A percentile compares a stretch with the other conserved stretches of the same genome.
These are phyloP conservation scores for Trichomalopsis sarcophagae DNA, from an alignment of 1,140 invertebrate species.

Conservation along the genomic window DNA sequence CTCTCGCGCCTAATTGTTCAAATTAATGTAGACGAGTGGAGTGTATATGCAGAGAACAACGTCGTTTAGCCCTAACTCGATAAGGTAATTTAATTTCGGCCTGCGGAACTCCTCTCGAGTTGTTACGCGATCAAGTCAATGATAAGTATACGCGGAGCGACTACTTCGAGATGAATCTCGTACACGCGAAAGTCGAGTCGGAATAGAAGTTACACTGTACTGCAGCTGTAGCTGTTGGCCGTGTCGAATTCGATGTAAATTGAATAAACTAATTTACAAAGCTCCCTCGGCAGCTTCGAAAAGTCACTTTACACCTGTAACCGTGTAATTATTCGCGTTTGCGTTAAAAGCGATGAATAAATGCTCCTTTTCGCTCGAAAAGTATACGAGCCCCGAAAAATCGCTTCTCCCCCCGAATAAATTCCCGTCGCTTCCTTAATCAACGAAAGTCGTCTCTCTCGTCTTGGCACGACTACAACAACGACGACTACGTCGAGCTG, in stretches of 20 bases:
- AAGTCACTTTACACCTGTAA: no score
- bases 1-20: slow-evolving; percentile 1
- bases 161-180: slow-evolving; percentile 26
- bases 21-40: slow-evolving; percentile 34
- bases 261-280: no score
- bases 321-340: no score
- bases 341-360: not conserved
- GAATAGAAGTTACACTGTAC: no score
- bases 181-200: not conserved
- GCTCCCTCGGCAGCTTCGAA: no score
- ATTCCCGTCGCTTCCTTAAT: slow-evolving; percentile 15
- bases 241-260: no score
- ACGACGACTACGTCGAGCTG: not conserved
- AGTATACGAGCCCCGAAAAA: not conserved
- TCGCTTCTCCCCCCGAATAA: not conserved
- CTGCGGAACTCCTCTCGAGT: slow-evolving; percentile 13
- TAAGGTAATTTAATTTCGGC: slow-evolving; percentile 20
- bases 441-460: slow-evolving; percentile 7
- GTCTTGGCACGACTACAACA: not conserved
- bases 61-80: slow-evolving; percentile 18
- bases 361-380: not conserved
- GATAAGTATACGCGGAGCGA: not conserved
- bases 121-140: slow-evolving; percentile 29
- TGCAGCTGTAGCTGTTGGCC: no score
- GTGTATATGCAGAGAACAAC: slow-evolving; percentile 21